A percentile compares a stretch with the other conserved stretches of the same genome.
Conservation (phyloP, 2,888 invertebrate species). For the Habrosyne pyritoides region DNA sequence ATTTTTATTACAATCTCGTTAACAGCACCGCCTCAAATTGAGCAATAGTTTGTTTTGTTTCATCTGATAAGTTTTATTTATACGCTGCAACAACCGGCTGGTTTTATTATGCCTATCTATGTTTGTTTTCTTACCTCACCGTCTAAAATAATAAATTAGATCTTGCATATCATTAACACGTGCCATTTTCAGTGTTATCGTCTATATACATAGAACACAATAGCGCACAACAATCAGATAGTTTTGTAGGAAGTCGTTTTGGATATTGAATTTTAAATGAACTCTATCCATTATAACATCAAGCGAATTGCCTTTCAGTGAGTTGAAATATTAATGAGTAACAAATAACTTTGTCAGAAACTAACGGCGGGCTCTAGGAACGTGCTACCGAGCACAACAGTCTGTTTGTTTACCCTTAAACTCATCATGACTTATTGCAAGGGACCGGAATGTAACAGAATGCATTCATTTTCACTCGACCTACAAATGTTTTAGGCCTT, state of each 20-base stretch:
- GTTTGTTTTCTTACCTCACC: background rate
- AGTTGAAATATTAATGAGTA: conserved; percentile 28
- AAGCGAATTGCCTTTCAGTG: conserved; percentile 21
- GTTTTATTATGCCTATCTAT: background rate
- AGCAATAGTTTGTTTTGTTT: conserved; percentile 42
- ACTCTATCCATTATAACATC: conserved; percentile 16
- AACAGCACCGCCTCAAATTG: conserved; percentile 40
- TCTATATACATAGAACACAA: background rate
- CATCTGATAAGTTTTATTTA: conserved; percentile 37
- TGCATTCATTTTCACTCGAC: background rate
- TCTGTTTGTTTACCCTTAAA: background rate
- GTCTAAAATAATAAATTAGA: conserved; percentile 3
- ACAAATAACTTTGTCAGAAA: conserved; percentile 39
- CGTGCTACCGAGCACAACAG: background rate
- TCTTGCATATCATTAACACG: conserved; percentile 5
- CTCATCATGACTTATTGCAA: background rate
- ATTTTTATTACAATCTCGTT: conserved; percentile 56
- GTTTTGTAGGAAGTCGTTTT: conserved; percentile 9
- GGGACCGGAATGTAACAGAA: conserved; percentile 6
- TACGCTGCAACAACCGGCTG: background rate
- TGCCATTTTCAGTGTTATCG: conserved; percentile 2
- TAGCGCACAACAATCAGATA: background rate
- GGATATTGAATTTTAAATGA: conserved; percentile 17
- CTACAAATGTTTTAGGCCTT: background rate
- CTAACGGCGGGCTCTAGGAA: conserved; percentile 24